Evolutionary conservation across 2,797 vertebrate genomes (phyloP), one percentile per base, ranked within the genome.

Genomic region (Enteromius unitaeniatus): DNA sequence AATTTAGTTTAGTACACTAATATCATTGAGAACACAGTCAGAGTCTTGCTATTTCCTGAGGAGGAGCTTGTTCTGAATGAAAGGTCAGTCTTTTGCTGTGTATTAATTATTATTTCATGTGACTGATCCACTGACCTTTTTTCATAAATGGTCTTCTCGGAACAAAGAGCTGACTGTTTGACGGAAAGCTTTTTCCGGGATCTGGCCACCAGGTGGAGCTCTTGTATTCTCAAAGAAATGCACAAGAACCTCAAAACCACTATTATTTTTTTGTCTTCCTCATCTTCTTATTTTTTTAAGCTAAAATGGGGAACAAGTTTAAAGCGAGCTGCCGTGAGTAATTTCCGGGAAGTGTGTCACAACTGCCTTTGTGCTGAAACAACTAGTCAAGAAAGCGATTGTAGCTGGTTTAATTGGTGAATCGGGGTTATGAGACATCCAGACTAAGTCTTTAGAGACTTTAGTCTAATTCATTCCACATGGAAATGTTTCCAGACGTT

Each of bases 321-420:
- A 53, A 79, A 83, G 78, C 68, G 49, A 70, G 77, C 70, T 77
- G 62, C 17, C 13, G 72, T 86, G 81, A 89, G 53, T 83, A 62
- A 87, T 85, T 85, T 88, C 85, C 89, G 83, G 86, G 47, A 86
- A 51, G 65, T 87, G 87, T 87, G 84, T 87, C 86, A 86, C 58
- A 73, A 79, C 55, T 74, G 81, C 69, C 73, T 68, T 82, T 58
- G 69, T 26, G 34, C 69, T 87, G 78, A 88, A 73, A 47, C 31
- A 51, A 47, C 75, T 42, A 78, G 15, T 34, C 45, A 9, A 51
- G 21, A 64, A 82, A 72, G 37, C 23, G 6, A 72, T 58, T 58
- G 60, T 81, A 62, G 69, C 67, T 45, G 15, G 34, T 42, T 67
- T 40, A 77, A 83, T 68, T 53, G 73, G 23, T 31, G 49, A 68